These are phyloP conservation scores for Torymus texanus DNA, from an alignment of 2,888 invertebrate genomes.

Conservation along the genomic window DNA sequence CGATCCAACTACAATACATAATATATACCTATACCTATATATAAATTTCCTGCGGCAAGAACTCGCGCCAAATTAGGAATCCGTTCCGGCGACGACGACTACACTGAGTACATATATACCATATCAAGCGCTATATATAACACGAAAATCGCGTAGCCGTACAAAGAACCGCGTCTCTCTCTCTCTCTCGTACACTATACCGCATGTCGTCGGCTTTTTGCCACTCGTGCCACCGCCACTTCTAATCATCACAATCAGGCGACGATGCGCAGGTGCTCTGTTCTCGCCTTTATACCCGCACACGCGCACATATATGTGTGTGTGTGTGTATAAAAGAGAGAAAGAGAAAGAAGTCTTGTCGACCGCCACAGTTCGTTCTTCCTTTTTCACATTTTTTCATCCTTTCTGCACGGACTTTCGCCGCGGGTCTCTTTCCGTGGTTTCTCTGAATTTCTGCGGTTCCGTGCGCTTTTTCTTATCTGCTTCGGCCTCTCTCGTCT, in stretches of 20 bases:
- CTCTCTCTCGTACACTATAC: no score
- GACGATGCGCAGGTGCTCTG: neutral
- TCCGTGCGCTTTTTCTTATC: conserved; percentile 10
- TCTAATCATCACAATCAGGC: neutral
- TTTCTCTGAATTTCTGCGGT: conserved; percentile 42
- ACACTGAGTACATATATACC: neutral
- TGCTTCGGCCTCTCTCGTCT: neutral
- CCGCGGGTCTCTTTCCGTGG: conserved; percentile 10
- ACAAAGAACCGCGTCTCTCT: neutral
- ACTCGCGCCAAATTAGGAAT: conserved; percentile 42
- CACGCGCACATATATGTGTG: no score
- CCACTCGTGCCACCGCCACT: no score
- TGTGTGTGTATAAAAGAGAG: no score
- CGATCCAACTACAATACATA: no score
- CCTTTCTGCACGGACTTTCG: conserved; percentile 1
- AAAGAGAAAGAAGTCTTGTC: neutral
- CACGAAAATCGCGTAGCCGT: conserved; percentile 17
- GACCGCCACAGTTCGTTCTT: neutral
- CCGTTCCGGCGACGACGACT: conserved; percentile 29
- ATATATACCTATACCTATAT: neutral
- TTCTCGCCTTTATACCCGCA: neutral
- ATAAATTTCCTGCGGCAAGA: conserved; percentile 6
- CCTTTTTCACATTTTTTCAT: neutral
- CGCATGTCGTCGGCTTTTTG: no score
- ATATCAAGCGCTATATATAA: neutral